Percentiles rank a stretch among this genome's conserved stretches.
Evolutionary conservation across 2,888 invertebrate genomes (phyloP).

Genomic region (Argyresthia albistria): DNA sequence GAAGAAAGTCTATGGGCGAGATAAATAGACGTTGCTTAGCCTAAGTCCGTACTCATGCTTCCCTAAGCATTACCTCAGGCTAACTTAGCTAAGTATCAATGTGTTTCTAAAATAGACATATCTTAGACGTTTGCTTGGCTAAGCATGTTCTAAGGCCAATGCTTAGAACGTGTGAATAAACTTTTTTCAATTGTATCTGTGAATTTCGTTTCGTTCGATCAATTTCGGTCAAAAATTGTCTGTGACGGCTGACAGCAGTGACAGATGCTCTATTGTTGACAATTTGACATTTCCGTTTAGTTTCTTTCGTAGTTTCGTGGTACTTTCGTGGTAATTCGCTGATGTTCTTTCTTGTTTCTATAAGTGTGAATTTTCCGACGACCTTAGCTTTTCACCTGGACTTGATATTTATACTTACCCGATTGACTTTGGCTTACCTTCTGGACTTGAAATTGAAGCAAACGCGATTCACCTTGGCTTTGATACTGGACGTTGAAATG

Average conservation of each 20-base stretch:
- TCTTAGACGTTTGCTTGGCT: not conserved
- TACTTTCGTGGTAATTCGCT: not conserved
- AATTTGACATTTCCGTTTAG: not conserved
- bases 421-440: no score
- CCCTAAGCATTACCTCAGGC: not conserved
- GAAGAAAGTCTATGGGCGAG: conserved; percentile 8
- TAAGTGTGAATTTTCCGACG: not conserved
- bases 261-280: no score
- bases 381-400: not conserved
- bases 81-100: not conserved
- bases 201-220: no score
- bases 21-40: no score
- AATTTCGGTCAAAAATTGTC: no score
- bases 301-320: not conserved
- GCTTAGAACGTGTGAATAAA: no score
- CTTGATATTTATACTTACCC: not conserved
- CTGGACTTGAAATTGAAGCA: not conserved
- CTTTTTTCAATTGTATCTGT: no score
- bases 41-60: no score
- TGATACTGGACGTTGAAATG: not conserved
- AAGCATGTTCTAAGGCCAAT: no score
- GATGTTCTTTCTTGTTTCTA: not conserved
- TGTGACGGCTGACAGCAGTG: no score
- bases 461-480: not conserved
- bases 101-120: not conserved